Evolutionary conservation across 2,888 invertebrate genomes (phyloP), one percentile per base, ranked within the genome.

Genomic region (Dasypogon diadema): DNA sequence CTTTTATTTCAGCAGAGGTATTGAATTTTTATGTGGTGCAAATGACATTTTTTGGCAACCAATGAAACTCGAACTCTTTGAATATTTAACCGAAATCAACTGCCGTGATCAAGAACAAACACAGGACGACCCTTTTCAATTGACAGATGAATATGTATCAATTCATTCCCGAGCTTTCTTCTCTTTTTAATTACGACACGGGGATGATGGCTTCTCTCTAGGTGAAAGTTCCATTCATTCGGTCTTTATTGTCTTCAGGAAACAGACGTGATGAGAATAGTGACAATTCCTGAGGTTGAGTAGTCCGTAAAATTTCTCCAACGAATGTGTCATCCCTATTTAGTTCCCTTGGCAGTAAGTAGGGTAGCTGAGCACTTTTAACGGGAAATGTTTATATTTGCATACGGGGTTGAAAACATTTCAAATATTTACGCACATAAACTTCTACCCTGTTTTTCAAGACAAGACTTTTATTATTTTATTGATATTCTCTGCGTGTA

Each of bases 401-500:
- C 75, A 75, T 75, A 65, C 63, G 21, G 63, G 63, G 51, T 48
- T 37, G 75, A 75, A 63, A 75, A 63, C 63, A 63, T 75, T 63
- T 75, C 48, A 75, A 75, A 75, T 75, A 75, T 75, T 75, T 75
- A 75, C 75, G 63, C 55, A 75, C 16, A 70, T 54, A 65, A 65
- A 65, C 65, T 65, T 65, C 34, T 16, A 51, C 54, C 18, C 30
- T 54, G 54, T 54, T 70, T 70, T 70, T 70, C 54, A 30, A 34
- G 51, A 24, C 70, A 30, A 24, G 24, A 65, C 56, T 72, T 72
- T 75, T 72, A 75, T 75, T 75, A 72, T 75, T 75, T 75, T 72
- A 75, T 75, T 75, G 75, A 75, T 70, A 75, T 75, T 75, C 72
- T 51, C 22, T 58, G 16, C 75, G 55, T 75, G 75, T 75, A 72